These are phyloP conservation scores for Drosophila albomicans DNA, from an alignment of 1,140 invertebrate genomes.

Conservation along the genomic window DNA sequence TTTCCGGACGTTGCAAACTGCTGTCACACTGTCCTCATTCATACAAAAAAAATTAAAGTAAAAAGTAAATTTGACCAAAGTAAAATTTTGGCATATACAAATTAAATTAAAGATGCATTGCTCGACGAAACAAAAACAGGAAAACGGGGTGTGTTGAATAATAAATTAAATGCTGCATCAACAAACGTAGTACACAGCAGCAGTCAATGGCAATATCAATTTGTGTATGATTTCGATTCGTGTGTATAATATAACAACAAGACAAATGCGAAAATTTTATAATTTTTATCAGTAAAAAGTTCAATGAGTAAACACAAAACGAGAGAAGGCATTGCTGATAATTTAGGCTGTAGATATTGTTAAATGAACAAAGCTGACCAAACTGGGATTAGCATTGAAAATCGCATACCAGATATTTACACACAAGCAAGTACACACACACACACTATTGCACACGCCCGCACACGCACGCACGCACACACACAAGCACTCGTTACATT, in stretches of 20 bases:
- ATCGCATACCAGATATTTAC: conserved; percentile 20
- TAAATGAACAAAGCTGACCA: conserved; percentile 14
- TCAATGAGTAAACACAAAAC: conserved; percentile 2
- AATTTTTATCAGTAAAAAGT: conserved; percentile 12
- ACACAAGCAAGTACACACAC: conserved; percentile 15
- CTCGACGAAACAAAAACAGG: conserved; percentile 7
- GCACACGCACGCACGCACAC: conserved; percentile 21
- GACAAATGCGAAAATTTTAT: conserved; percentile 29
- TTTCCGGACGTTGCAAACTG: conserved; percentile 13
- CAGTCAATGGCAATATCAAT: conserved; percentile 8
- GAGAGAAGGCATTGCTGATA: conserved; percentile 18
- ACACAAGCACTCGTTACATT: conserved; percentile 14
- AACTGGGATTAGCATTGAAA: conserved; percentile 23
- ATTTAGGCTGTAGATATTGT: neutral
- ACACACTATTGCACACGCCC: neutral
- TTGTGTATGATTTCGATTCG: conserved; percentile 30
- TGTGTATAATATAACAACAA: conserved; percentile 12
- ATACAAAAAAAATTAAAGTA: conserved; percentile 36
- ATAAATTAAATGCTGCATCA: conserved; percentile 3
- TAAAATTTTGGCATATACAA: conserved; percentile 31
- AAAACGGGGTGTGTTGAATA: conserved; percentile 39
- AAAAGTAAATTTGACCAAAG: conserved; percentile 27
- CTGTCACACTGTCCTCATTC: conserved; percentile 35
- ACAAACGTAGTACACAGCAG: conserved; percentile 12
- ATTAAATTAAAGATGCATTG: conserved; percentile 39